Conservation (phyloP, 2,797 vertebrate genomes). For the Muraenolepis orangiensis region DNA sequence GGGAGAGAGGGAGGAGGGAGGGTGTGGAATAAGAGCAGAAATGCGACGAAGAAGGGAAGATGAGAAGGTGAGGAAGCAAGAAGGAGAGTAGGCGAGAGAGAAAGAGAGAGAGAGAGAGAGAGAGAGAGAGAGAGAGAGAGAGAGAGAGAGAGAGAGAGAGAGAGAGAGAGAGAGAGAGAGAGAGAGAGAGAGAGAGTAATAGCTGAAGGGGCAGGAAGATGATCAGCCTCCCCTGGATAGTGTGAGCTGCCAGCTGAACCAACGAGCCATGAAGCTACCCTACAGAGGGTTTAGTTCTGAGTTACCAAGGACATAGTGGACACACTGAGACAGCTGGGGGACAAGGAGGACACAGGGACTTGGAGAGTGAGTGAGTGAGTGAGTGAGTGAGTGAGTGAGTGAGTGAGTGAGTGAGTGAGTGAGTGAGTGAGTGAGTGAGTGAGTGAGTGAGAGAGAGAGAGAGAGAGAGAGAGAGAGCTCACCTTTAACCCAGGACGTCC, state of each 20-base stretch:
- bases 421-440: conserved; percentile 27
- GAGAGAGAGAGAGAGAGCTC: conserved; percentile 23
- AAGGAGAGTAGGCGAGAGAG: conserved; percentile 21
- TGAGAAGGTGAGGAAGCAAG: conserved; percentile 10
- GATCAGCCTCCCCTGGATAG: conserved; percentile 25
- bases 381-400: conserved; percentile 20
- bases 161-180: conserved; percentile 19
- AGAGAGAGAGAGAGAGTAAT: conserved; percentile 20
- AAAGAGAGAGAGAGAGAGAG: conserved; percentile 16
- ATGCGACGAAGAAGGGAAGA: conserved; percentile 16
- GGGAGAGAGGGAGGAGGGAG: too few species aligned
- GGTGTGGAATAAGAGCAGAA: too few species aligned
- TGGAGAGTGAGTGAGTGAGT: not conserved
- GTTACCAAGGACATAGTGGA: conserved; percentile 53
- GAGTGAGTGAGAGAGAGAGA: conserved; percentile 17
- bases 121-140: conserved; percentile 26
- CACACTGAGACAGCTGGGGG: conserved; percentile 18
- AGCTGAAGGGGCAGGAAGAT: conserved; percentile 5
- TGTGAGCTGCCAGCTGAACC: conserved; percentile 14
- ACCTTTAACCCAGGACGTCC: conserved; percentile 95
- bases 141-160: conserved; percentile 9
- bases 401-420: not conserved
- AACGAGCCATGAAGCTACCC: conserved; percentile 40
- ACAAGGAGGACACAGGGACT: conserved; percentile 3
- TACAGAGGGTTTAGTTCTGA: conserved; percentile 33